Evolutionary conservation across 2,113 vertebrate genomes (phyloP).

Genomic region (Pelobates fuscus): DNA sequence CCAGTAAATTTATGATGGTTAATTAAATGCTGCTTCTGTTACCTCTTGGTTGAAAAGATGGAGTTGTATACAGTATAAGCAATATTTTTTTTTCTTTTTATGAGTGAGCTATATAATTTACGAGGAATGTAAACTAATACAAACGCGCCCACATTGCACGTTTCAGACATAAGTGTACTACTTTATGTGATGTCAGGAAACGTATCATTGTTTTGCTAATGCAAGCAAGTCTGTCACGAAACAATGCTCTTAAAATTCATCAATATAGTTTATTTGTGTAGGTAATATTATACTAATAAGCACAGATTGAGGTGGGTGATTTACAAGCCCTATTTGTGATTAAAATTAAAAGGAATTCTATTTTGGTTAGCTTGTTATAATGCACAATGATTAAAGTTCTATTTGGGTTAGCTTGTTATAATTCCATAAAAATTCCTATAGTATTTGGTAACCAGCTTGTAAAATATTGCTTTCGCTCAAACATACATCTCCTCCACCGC

Average conservation of each 20-base stretch:
- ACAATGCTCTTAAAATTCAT: not conserved
- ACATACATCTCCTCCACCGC: too few species aligned
- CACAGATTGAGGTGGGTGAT: too few species aligned
- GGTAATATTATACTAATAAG: too few species aligned
- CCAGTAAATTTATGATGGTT: slow-evolving; percentile 34
- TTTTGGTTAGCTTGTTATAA: too few species aligned
- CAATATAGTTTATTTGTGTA: not conserved
- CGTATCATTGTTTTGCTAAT: not conserved
- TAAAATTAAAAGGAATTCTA: too few species aligned
- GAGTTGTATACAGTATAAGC: slow-evolving; percentile 4
- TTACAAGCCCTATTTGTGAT: too few species aligned
- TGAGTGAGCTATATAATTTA: slow-evolving; percentile 28
- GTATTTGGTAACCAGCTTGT: too few species aligned
- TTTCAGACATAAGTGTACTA: slow-evolving; percentile 27
- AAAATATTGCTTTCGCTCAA: too few species aligned
- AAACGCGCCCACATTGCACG: slow-evolving; percentile 25
- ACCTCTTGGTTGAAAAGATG: slow-evolving; percentile 33
- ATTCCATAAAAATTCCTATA: too few species aligned
- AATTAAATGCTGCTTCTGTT: slow-evolving; percentile 46
- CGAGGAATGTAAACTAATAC: slow-evolving; percentile 38
- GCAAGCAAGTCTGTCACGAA: slow-evolving; percentile 1
- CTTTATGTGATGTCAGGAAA: slow-evolving; percentile 31
- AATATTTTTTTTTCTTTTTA: slow-evolving; percentile 36
- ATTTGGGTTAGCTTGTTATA: too few species aligned
- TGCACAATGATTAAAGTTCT: too few species aligned